A percentile compares a stretch with the other conserved stretches of the same genome.
These are phyloP conservation scores for Myodes glareolus DNA, from an alignment of 2,113 vertebrate species.

Conservation along the genomic window DNA sequence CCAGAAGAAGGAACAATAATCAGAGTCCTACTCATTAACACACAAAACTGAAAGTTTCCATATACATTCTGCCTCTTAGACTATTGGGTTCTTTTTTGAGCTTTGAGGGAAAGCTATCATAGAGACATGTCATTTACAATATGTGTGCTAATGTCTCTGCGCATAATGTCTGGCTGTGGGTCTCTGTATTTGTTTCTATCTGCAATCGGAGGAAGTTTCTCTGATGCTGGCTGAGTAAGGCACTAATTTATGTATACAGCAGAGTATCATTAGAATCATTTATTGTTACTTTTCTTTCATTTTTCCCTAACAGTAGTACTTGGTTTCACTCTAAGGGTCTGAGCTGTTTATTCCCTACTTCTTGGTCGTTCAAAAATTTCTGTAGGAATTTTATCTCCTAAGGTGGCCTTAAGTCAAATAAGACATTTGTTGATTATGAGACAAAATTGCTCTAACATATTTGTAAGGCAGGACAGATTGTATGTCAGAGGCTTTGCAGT, in stretches of 20 bases:
- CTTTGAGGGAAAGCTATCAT: not conserved
- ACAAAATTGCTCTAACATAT: not conserved
- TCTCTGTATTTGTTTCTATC: not conserved
- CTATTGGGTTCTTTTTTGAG: not conserved
- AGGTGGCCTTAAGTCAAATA: not conserved
- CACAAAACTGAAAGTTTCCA: not conserved
- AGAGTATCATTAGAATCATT: not conserved
- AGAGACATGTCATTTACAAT: not conserved
- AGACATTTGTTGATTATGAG: not conserved
- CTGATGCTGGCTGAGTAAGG: not conserved
- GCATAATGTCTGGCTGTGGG: not conserved
- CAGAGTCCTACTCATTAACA: not conserved
- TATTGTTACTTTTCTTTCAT: not conserved
- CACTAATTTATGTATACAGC: not conserved
- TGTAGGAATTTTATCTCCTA: not conserved
- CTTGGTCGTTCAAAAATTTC: not conserved
- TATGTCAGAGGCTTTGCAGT: not conserved
- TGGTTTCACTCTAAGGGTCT: not conserved
- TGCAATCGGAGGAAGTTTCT: not conserved
- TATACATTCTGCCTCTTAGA: not conserved
- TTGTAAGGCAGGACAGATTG: not conserved
- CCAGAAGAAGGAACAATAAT: not conserved
- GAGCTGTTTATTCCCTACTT: not conserved
- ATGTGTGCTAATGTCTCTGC: not conserved
- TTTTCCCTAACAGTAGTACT: too few species aligned